Percentiles rank a stretch among this genome's conserved stretches.
These are phyloP conservation scores for Pelagia noctiluca DNA, from an alignment of 30 jellyfish, hydroid and myxozoan genomes.

Conservation along the genomic window DNA sequence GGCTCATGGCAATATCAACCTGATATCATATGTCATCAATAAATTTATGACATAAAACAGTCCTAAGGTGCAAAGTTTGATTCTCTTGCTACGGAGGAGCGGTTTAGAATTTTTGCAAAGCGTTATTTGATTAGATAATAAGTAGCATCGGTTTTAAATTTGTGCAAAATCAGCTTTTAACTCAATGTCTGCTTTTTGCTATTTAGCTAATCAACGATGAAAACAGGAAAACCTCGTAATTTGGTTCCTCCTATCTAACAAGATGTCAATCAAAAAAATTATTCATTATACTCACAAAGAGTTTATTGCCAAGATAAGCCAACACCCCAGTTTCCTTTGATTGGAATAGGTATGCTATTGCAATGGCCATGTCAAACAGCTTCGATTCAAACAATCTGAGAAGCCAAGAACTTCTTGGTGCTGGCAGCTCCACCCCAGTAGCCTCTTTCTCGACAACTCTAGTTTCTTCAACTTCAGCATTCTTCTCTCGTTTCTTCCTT, in stretches of 20 bases:
- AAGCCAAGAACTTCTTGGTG: conserved; percentile 94
- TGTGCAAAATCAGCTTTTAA: too few relatives aligned
- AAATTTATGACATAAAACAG: too few relatives aligned
- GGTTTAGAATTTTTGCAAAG: too few relatives aligned
- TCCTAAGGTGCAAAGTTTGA: too few relatives aligned
- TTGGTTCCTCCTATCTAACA: neutral
- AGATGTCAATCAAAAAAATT: neutral
- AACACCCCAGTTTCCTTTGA: conserved; percentile 96
- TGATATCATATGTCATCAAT: too few relatives aligned
- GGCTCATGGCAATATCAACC: too few relatives aligned
- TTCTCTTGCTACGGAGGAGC: too few relatives aligned
- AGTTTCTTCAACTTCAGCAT: conserved; percentile 63
- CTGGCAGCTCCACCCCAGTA: conserved; percentile 72
- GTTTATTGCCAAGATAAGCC: conserved; percentile 96
- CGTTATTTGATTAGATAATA: too few relatives aligned
- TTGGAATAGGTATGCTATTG: conserved; percentile 89
- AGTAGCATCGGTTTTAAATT: too few relatives aligned
- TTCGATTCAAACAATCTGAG: conserved; percentile 94
- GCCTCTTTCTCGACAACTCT: conserved; percentile 7
- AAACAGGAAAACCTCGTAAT: too few relatives aligned
- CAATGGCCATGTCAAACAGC: conserved; percentile 95
- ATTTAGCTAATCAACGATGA: too few relatives aligned
- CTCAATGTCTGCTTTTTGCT: too few relatives aligned
- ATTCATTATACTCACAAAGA: conserved; percentile 79
- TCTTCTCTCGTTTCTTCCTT: conserved; percentile 39